Percentiles rank a stretch among this genome's conserved stretches.
Conservation (phyloP, 2,113 vertebrate genomes). For the Pithys albifrons region DNA sequence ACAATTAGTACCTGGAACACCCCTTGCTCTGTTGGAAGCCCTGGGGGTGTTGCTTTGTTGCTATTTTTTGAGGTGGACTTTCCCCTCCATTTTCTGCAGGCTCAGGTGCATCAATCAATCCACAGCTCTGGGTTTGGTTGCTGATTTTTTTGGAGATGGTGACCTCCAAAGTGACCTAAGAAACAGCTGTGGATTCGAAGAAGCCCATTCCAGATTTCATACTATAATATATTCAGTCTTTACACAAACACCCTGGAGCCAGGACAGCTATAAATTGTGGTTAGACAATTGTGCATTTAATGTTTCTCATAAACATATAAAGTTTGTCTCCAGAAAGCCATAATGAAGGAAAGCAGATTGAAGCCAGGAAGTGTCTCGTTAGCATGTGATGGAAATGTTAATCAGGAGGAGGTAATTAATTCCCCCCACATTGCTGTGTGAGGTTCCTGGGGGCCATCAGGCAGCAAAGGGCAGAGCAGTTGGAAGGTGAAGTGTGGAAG, state of each 20-base stretch:
- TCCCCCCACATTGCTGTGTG: not conserved
- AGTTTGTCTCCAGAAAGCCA: conserved; percentile 57
- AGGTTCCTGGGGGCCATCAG: conserved; percentile 23
- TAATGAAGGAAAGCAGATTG: conserved; percentile 44
- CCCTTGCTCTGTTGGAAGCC: not conserved
- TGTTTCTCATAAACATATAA: conserved; percentile 8
- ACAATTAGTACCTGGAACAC: not conserved
- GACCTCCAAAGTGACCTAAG: not conserved
- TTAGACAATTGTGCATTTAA: not conserved
- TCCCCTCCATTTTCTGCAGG: not conserved
- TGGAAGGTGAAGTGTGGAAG: not conserved
- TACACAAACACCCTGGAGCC: not conserved
- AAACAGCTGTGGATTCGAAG: not conserved
- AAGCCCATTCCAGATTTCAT: not conserved
- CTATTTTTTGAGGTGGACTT: not conserved
- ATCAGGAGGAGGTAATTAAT: conserved; percentile 44
- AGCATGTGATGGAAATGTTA: conserved; percentile 53
- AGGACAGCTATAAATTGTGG: not conserved
- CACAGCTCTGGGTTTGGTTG: not conserved
- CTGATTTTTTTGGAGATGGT: not conserved
- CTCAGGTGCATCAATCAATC: not conserved
- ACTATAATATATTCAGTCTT: not conserved
- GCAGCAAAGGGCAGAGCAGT: not conserved
- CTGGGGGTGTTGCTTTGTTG: not conserved
- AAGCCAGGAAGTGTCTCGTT: conserved; percentile 48